Conservation (phyloP, 2,888 invertebrate species). For the Unio pictorum region DNA sequence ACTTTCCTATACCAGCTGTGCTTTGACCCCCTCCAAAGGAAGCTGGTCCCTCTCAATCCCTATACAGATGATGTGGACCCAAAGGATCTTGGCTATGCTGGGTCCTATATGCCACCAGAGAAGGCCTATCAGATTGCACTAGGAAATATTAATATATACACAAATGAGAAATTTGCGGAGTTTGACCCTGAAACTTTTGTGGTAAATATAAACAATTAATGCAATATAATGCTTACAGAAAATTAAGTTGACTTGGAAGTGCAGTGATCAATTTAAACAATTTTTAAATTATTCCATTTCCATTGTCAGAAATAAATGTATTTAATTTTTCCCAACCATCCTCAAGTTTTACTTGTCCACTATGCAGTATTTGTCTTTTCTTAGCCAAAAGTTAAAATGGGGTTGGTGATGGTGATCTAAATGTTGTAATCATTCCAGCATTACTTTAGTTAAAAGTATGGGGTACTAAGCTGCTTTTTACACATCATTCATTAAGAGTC, state of each 20-base stretch:
- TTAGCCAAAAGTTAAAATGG: no score
- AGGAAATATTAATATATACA: slow-evolving; percentile 90
- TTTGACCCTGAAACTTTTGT: slow-evolving; percentile 69
- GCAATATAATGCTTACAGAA: background rate
- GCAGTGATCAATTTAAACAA: background rate
- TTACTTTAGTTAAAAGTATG: no score
- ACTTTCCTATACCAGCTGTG: slow-evolving; percentile 96
- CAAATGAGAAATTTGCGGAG: slow-evolving; percentile 77
- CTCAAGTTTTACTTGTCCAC: no score
- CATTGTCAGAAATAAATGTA: background rate
- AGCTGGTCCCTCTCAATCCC: slow-evolving; percentile 83
- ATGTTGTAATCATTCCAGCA: no score
- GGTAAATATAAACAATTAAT: slow-evolving; percentile 27
- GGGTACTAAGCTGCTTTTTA: no score
- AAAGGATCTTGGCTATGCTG: slow-evolving; percentile 78
- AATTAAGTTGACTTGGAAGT: background rate
- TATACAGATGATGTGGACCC: slow-evolving; percentile 77
- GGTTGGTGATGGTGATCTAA: no score
- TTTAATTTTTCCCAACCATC: no score
- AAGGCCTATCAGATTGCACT: slow-evolving; percentile 86
- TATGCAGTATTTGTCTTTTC: no score
- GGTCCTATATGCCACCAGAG: slow-evolving; percentile 77
- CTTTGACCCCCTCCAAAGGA: slow-evolving; percentile 85
- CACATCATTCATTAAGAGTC: no score
- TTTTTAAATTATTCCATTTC: background rate